These are phyloP conservation scores for Thecophora atra DNA, from an alignment of 2,888 invertebrate genomes.

Conservation along the genomic window DNA sequence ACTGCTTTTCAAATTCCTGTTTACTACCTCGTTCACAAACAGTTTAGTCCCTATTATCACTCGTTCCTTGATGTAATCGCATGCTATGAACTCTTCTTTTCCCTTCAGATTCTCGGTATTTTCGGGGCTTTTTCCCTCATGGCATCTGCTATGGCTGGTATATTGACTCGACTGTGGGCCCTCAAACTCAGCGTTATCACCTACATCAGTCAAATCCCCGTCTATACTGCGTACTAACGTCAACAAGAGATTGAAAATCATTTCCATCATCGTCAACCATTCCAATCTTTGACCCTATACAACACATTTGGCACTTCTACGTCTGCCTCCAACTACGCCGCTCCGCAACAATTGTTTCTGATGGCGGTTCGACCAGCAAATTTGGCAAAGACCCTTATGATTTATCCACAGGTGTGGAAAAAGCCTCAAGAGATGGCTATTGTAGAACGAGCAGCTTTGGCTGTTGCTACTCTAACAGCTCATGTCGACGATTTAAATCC, in stretches of 20 bases:
- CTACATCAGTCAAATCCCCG: conserved; percentile 13
- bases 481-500: conserved; percentile 22
- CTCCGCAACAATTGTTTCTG: conserved; percentile 12
- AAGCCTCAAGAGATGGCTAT: conserved; percentile 42
- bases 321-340: conserved; percentile 3
- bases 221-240: too few species aligned
- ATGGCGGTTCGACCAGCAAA: conserved; percentile 46
- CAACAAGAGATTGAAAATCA: neutral
- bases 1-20: too few species aligned
- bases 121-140: too few species aligned
- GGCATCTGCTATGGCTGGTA: too few species aligned
- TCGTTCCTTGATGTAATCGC: too few species aligned
- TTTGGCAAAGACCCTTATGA: conserved; percentile 46
- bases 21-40: too few species aligned
- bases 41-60: too few species aligned
- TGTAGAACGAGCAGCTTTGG: conserved; percentile 42
- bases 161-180: too few species aligned
- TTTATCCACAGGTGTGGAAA: conserved; percentile 32
- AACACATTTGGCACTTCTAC: conserved; percentile 39
- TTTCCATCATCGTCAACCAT: conserved; percentile 34
- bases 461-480: neutral
- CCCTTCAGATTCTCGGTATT: too few species aligned
- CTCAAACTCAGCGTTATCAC: neutral
- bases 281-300: too few species aligned
- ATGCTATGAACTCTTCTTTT: too few species aligned